Conservation (phyloP, 2,113 vertebrate species). For the Argyrosomus japonicus region DNA sequence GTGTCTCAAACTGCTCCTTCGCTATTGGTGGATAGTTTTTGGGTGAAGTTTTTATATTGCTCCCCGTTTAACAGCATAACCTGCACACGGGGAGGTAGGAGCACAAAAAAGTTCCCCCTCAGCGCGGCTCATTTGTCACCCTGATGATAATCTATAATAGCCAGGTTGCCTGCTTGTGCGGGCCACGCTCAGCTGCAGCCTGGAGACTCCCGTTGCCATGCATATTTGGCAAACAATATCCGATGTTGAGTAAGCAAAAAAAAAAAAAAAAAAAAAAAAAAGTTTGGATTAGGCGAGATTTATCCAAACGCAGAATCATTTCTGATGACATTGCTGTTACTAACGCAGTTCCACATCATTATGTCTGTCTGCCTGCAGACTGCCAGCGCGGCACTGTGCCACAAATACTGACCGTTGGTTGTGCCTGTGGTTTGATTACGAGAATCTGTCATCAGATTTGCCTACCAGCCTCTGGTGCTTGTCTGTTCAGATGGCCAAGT, state of each 20-base stretch:
- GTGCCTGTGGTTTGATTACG: conserved; percentile 47
- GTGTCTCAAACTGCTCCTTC: background rate
- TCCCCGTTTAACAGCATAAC: conserved; percentile 11
- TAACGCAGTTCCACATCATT: conserved; percentile 56
- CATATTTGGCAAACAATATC: conserved; percentile 51
- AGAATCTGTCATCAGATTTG: conserved; percentile 48
- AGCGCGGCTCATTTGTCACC: conserved; percentile 67
- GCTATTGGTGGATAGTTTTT: background rate
- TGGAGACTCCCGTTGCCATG: conserved; percentile 31
- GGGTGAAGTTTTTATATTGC: conserved; percentile 5
- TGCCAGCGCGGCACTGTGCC: conserved; percentile 29
- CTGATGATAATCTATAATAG: conserved; percentile 70
- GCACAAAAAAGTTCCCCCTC: background rate
- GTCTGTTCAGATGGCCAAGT: conserved; percentile 35
- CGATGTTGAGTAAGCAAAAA: conserved; percentile 34
- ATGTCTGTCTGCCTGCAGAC: conserved; percentile 47
- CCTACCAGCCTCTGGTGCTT: conserved; percentile 43
- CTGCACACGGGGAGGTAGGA: conserved; percentile 23
- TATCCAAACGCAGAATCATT: conserved; percentile 38
- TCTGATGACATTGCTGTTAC: conserved; percentile 58
- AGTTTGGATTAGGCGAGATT: conserved; percentile 35
- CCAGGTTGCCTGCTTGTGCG: conserved; percentile 64
- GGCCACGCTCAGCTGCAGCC: conserved; percentile 46
- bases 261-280: background rate
- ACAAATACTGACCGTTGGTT: conserved; percentile 34